Percentiles rank a stretch among this genome's conserved stretches.
phyloP scores from a whole-genome alignment of 2,113 vertebrate species.

The Scortum barcoo region DNA sequence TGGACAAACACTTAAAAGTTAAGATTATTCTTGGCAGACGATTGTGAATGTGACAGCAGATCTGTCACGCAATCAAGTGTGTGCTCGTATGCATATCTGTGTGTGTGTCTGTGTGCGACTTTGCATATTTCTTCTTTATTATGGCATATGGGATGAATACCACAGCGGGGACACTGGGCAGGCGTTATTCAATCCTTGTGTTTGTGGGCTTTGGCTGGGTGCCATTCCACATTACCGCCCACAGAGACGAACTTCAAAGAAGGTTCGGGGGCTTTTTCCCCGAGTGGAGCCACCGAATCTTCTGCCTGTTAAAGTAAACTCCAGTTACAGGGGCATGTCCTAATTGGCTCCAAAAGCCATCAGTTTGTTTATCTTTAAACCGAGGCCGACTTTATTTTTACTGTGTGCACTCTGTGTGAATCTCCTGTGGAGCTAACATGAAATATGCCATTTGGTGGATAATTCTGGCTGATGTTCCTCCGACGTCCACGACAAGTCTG shows the following conservation, averaged over 20 bases:
- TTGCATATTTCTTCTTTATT: conserved; percentile 48
- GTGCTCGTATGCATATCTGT: background rate
- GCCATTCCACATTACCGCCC: conserved; percentile 73
- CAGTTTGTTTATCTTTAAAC: conserved; percentile 70
- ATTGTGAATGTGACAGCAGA: conserved; percentile 27
- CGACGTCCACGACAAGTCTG: conserved; percentile 30
- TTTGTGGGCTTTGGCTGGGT: conserved; percentile 71
- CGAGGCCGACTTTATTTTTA: conserved; percentile 55
- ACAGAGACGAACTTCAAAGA: conserved; percentile 76
- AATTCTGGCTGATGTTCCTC: conserved; percentile 49
- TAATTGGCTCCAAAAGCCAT: conserved; percentile 72
- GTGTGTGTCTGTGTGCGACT: conserved; percentile 34
- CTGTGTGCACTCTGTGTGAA: conserved; percentile 35
- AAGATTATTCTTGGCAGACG: conserved; percentile 33
- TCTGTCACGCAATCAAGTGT: conserved; percentile 38
- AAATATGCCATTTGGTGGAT: conserved; percentile 59
- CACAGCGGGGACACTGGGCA: conserved; percentile 61
- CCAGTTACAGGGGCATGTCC: conserved; percentile 57
- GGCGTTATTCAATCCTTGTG: conserved; percentile 73
- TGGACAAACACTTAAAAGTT: conserved; percentile 33
- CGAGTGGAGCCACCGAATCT: conserved; percentile 68
- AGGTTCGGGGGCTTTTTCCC: conserved; percentile 49
- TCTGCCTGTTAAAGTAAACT: conserved; percentile 71
- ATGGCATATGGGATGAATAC: conserved; percentile 55
- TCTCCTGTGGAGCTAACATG: conserved; percentile 47